Base-by-base conservation (phyloP, 2,113 vertebrate species). In the Azemiops feae region DNA sequence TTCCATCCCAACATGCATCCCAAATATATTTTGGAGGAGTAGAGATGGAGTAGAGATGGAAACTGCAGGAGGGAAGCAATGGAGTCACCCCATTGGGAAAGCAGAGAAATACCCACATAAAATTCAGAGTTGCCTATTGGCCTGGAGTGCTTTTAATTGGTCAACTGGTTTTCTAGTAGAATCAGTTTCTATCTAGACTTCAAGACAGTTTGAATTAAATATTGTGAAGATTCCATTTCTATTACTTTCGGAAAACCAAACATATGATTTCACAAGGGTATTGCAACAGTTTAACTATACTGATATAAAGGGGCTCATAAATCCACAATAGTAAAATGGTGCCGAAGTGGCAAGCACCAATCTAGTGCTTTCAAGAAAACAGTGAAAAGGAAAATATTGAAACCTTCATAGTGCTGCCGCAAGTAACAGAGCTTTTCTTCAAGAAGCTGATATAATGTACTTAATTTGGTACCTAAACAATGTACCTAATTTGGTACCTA, bases 301-400 rank as follows among this genome's bases (percentile, higher is more conserved):
- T 5, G 50, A 10, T 43, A 53, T 25, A 27, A 4, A 74, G 14
- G 50, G 18, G 0, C 25, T 87, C 9, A 25, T 74, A 88, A 92
- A 53, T 57, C 47, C 58, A 88, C 34, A 89, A 20, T 22, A 57
- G 12, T 27, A 86, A 86, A 90, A 81, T 57, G 27, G 81, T 52
- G 55, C 74, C 20, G 5, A 30, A 11, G 54, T 87, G 85, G 30
- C 27, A 39, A 69, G 88, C 89, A 54, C 18, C 30, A 1, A 58
- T 57, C 1, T 93, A 91, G 43, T 90, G 88, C 87, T 91, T 92
- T 90, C 91, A 45, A 88, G 50, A 30, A 69, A 69, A 57, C 3
- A 87, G 39, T n/a, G 4, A 47, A 87, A 74, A 60, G 34, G 9
- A n/a, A n/a, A 88, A 85, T n/a, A 47, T 0, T 23, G 85, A 74